Percentiles rank a stretch among this genome's conserved stretches.
phyloP scores from a whole-genome alignment of 2,797 vertebrate species.

The Harpagifer antarcticus region DNA sequence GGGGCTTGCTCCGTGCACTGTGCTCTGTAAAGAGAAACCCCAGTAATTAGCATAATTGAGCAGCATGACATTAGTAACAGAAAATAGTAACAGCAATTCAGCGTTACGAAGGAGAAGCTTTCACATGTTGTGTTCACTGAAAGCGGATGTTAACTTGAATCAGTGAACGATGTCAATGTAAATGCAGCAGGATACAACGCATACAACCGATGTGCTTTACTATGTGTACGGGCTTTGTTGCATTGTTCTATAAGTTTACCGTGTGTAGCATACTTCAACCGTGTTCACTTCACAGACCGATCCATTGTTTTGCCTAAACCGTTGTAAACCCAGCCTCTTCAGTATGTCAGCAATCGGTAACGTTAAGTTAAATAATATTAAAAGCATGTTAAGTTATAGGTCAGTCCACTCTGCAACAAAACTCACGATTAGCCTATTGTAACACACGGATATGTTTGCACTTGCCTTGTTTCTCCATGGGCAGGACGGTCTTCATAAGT shows the following conservation, averaged over 20 bases:
- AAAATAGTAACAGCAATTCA: neutral
- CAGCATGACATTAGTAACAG: slow-evolving; percentile 18
- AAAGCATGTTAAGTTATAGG: neutral
- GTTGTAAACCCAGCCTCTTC: slow-evolving; percentile 1
- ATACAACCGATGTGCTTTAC: neutral
- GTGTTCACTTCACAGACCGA: neutral
- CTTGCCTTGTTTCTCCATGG: slow-evolving; percentile 48
- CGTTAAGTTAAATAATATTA: slow-evolving; percentile 1
- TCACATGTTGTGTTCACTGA: slow-evolving; percentile 10
- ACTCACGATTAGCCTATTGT: accelerated
- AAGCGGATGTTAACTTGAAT: slow-evolving; percentile 67
- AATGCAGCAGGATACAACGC: slow-evolving; percentile 19
- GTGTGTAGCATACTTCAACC: neutral
- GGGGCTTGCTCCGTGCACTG: slow-evolving; percentile 48
- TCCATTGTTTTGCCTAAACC: neutral
- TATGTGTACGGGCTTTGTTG: neutral
- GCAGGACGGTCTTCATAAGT: slow-evolving; percentile 28
- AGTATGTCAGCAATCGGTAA: neutral
- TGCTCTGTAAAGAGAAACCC: slow-evolving; percentile 54
- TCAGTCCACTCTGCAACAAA: neutral
- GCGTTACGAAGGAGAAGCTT: neutral
- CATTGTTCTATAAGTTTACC: slow-evolving; percentile 5
- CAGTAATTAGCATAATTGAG: slow-evolving; percentile 42
- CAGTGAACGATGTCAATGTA: slow-evolving; percentile 18
- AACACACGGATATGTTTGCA: neutral